These are phyloP conservation scores for Falco punctatus DNA, from an alignment of 2,113 vertebrate genomes.

Conservation along the genomic window DNA sequence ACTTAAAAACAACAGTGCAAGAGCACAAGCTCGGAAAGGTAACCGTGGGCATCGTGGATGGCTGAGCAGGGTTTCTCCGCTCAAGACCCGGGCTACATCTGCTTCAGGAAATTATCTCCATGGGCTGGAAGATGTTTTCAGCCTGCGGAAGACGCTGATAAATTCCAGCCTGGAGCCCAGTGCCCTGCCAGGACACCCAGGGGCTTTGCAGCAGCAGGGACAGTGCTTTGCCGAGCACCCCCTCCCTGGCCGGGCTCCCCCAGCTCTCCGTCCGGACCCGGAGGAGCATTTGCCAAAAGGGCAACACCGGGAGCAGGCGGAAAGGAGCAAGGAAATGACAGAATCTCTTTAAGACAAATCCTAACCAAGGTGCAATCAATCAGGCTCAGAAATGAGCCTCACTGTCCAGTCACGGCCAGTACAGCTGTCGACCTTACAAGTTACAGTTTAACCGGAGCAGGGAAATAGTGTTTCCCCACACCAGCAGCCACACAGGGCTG, in stretches of 20 bases:
- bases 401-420: neutral
- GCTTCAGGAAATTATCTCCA: neutral
- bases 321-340: neutral
- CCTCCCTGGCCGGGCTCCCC: neutral
- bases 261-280: fast-evolving
- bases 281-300: neutral
- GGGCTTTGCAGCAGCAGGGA: neutral
- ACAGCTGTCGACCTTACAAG: neutral
- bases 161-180: neutral
- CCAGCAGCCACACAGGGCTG: fast-evolving
- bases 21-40: neutral
- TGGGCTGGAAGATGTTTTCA: neutral
- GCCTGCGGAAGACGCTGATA: neutral
- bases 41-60: fast-evolving
- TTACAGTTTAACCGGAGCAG: neutral
- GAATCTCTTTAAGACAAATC: neutral
- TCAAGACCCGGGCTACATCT: neutral
- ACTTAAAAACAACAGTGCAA: fast-evolving
- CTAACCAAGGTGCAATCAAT: constrained; percentile 1
- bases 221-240: neutral
- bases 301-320: neutral
- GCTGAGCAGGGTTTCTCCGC: neutral
- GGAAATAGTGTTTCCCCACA: fast-evolving
- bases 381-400: constrained; percentile 47
- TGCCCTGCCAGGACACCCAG: neutral